Evolutionary conservation across 2,797 vertebrate species (phyloP), one percentile per base, ranked within the genome.

Genomic region (Lagocephalus sceleratus): DNA sequence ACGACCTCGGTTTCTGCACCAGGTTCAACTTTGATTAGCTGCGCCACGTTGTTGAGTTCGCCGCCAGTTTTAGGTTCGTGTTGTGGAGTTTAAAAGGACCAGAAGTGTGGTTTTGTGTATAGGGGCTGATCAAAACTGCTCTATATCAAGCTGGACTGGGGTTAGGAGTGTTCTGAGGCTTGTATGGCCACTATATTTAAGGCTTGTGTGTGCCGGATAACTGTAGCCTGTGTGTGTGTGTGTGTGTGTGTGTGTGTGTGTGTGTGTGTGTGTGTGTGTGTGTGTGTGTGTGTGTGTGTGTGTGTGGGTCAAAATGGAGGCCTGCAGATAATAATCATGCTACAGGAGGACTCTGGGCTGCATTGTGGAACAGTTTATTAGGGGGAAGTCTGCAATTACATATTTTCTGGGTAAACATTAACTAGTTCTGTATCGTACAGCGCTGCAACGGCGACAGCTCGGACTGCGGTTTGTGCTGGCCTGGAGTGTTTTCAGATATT

Each of bases 371-470:
- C 85, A 78, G 87, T 92, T 93, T 92, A 92, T 89, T 91, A 91
- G 88, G 87, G 90, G 92, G 92, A 94, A 92, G 92, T 92, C 91
- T 65, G 62, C 90, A 92, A 93, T 93, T 92, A 91, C 92, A 93
- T 91, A 92, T 91, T 80, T 92, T 93, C 91, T 92, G 90, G 90
- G 90, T 91, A 93, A 94, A 94, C 91, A 92, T 92, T 91, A 94
- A 93, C 93, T 89, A 85, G 87, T 85, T 79, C 76, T 78, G 85
- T 85, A 91, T 65, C 35, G 32, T 60, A 57, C 68, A 54, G 71
- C 63, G 63, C 51, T 54, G 64, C 77, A 67, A 66, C 60, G 68
- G 43, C 58, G 45, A 63, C 68, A 57, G 48, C 52, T 50, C 23
- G 52, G 59, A 68, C 68, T 29, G 46, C 20, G 55, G 40, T 57